A percentile compares a stretch with the other conserved stretches of the same genome.
Evolutionary conservation across 2,113 vertebrate genomes (phyloP).

Genomic region (Camelus bactrianus): DNA sequence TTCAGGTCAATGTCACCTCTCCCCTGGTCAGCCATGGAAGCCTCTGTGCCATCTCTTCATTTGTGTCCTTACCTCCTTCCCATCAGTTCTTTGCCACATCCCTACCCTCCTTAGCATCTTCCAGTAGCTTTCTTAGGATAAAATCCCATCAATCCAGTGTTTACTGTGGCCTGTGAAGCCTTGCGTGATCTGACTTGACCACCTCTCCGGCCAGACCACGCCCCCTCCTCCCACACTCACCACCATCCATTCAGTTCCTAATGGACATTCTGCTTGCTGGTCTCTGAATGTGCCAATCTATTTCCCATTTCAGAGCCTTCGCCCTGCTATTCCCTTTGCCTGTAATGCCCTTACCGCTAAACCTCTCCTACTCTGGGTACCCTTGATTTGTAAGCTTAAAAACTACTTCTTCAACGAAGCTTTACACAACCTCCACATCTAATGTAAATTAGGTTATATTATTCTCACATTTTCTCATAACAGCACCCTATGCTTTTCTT

Average conservation of each 20-base stretch:
- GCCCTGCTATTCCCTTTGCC: background rate
- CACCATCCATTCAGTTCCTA: background rate
- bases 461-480: background rate
- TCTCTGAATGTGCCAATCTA: background rate
- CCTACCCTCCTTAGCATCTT: background rate
- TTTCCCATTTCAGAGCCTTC: background rate
- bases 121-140: background rate
- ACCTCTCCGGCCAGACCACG: background rate
- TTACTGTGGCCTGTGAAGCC: background rate
- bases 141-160: background rate
- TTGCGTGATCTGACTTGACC: background rate
- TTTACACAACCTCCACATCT: background rate
- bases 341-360: background rate
- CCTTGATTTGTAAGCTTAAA: slow-evolving; percentile 4
- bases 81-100: background rate
- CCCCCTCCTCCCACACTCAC: no score
- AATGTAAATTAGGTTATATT: background rate
- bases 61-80: background rate
- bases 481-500: slow-evolving; percentile 21
- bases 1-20: background rate
- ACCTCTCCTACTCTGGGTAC: background rate
- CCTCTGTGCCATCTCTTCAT: background rate
- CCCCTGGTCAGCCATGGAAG: background rate
- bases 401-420: background rate
- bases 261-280: background rate